A percentile compares a stretch with the other conserved stretches of the same genome.
phyloP scores from a whole-genome alignment of 2,797 vertebrate species.

The Bufotes viridis region DNA sequence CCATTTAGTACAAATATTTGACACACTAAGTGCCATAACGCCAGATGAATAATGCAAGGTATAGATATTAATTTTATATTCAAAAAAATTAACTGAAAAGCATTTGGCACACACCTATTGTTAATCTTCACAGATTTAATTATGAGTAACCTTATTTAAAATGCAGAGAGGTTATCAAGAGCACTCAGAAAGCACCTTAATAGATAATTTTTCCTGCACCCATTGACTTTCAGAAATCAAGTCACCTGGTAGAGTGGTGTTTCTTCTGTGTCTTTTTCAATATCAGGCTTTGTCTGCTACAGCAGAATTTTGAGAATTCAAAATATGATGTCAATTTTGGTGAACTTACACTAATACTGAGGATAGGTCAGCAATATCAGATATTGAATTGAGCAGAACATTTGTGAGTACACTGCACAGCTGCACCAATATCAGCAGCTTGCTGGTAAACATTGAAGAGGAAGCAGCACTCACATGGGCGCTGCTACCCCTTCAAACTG shows the following conservation, averaged over 20 bases:
- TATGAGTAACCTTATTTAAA: background rate
- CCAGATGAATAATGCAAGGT: background rate
- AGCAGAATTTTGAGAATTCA: no score
- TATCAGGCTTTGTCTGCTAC: background rate
- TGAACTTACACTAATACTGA: background rate
- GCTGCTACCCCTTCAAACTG: no score
- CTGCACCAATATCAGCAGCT: no score
- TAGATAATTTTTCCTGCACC: background rate
- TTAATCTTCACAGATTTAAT: background rate
- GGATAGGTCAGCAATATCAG: no score
- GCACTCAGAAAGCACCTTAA: background rate
- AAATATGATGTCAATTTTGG: no score
- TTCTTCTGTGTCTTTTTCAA: background rate
- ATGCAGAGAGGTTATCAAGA: background rate
- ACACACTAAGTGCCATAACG: background rate
- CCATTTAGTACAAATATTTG: background rate
- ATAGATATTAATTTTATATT: background rate
- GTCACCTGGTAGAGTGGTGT: background rate
- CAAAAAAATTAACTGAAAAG: background rate
- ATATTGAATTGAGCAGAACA: no score
- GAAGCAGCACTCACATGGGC: no score
- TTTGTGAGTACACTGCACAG: no score
- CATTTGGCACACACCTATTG: background rate
- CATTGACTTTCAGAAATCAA: background rate
- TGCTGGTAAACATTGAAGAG: no score